Conservation (phyloP, 2,797 vertebrate genomes). For the Microhierax caerulescens region DNA sequence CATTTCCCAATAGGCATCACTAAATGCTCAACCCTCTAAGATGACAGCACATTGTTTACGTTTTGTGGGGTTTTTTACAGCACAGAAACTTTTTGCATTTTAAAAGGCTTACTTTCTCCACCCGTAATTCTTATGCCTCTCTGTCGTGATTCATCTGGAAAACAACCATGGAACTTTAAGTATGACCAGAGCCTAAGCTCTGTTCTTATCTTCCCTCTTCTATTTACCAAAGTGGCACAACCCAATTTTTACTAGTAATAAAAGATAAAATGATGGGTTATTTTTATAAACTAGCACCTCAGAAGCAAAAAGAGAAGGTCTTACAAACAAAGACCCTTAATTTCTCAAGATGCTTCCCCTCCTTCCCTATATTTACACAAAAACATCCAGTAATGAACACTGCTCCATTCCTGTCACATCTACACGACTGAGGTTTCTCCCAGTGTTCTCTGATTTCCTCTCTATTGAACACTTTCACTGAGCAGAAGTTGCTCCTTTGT, state of each 20-base stretch:
- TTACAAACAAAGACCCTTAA: background rate
- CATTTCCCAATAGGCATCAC: background rate
- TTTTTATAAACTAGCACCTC: background rate
- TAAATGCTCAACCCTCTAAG: background rate
- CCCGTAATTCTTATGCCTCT: background rate
- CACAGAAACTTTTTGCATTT: background rate
- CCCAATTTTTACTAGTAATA: background rate
- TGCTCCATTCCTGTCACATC: background rate
- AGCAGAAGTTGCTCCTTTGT: background rate
- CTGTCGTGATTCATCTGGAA: background rate
- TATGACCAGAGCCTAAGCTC: background rate
- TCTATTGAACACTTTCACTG: accelerated
- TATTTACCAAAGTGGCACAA: background rate
- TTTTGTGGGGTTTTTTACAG: background rate
- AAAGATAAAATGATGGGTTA: background rate
- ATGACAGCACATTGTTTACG: background rate
- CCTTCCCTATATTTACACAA: background rate
- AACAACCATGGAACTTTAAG: background rate
- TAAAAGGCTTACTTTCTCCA: background rate
- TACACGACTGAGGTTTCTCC: accelerated
- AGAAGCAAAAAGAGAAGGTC: background rate
- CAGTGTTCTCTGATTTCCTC: background rate
- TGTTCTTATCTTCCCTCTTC: background rate
- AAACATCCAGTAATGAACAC: background rate
- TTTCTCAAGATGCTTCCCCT: background rate